Conservation (phyloP, 2,113 vertebrate genomes). For the Probosciger aterrimus region DNA sequence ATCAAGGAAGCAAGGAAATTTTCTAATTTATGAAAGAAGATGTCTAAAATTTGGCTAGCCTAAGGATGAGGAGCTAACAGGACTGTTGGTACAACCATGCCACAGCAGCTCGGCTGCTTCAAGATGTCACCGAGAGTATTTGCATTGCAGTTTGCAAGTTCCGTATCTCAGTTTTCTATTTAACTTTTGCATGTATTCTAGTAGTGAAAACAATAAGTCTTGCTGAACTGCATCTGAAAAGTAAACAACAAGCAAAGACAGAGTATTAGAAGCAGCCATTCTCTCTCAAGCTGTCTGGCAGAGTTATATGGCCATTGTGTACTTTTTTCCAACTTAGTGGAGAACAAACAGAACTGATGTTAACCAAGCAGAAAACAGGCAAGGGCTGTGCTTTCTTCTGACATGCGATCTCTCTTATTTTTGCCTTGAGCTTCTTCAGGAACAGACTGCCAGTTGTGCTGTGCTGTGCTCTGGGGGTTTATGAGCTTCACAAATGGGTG, state of each 20-base stretch:
- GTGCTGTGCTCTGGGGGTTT: background rate
- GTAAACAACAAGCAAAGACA: background rate
- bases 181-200: background rate
- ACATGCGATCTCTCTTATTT: background rate
- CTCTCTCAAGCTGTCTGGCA: background rate
- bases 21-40: background rate
- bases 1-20: background rate
- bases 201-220: background rate
- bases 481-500: background rate
- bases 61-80: background rate
- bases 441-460: background rate
- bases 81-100: background rate
- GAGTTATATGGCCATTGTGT: background rate
- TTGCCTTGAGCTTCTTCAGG: background rate
- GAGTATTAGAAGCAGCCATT: background rate
- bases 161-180: background rate
- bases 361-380: background rate
- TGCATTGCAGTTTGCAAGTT: background rate
- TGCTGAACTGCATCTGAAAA: background rate
- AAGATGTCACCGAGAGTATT: background rate
- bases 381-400: background rate
- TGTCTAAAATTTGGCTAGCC: background rate
- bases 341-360: background rate
- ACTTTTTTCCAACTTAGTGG: background rate
- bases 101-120: background rate